phyloP scores from a whole-genome alignment of 2,113 vertebrate genomes.

The Ciconia boyciana region DNA sequence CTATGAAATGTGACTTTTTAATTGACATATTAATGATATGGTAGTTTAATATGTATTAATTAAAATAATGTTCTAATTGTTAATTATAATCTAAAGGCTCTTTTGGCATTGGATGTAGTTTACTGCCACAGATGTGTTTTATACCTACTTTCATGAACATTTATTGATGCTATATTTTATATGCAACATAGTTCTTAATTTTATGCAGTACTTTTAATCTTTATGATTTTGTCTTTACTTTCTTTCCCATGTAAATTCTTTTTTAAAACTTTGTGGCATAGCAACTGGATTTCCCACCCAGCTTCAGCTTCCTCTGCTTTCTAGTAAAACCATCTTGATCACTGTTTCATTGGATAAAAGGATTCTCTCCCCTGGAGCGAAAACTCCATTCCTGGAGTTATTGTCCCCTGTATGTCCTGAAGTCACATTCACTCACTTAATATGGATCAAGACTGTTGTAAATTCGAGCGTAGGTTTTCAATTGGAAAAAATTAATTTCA shows the following conservation, averaged over 20 bases:
- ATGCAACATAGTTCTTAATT: not conserved
- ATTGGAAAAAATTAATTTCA: not conserved
- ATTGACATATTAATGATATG: not conserved
- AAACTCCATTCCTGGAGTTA: not conserved
- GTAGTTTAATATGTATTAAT: conserved; percentile 3
- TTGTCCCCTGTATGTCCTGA: not conserved
- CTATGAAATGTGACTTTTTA: not conserved
- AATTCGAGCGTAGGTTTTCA: not conserved
- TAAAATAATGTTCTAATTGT: not conserved
- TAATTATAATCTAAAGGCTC: not conserved
- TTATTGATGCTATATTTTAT: not conserved
- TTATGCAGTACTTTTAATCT: not conserved
- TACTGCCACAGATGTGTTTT: not conserved
- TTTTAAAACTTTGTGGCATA: not conserved
- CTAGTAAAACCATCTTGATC: not conserved
- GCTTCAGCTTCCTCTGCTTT: not conserved
- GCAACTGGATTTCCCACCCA: not conserved
- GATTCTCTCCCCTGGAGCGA: not conserved
- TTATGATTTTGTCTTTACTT: not conserved
- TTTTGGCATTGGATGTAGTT: conserved; percentile 9
- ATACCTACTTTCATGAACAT: not conserved
- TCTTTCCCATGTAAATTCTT: not conserved
- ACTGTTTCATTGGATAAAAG: not conserved
- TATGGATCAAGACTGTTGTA: not conserved
- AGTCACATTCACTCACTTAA: not conserved